Percentiles rank a stretch among this genome's conserved stretches.
Conservation (phyloP, 2,888 invertebrate species). For the Masnerella sp. region DNA sequence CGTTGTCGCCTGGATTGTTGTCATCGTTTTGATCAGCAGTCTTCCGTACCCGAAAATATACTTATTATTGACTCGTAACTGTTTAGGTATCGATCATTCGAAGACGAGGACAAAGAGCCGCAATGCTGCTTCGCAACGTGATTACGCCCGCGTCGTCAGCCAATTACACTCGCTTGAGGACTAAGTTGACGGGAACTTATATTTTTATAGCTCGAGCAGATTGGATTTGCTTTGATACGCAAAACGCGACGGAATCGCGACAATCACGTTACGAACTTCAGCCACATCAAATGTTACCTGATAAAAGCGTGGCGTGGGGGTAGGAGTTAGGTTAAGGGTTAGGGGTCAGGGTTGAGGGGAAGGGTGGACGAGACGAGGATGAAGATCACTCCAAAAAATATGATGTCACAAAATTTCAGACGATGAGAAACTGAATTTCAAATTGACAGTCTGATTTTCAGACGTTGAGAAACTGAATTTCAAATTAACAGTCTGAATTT, state of each 20-base stretch:
- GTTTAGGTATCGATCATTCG: slow-evolving; percentile 39
- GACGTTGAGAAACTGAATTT: no score
- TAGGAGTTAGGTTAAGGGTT: slow-evolving; percentile 12
- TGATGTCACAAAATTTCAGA: no score
- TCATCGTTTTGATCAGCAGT: slow-evolving; percentile 56
- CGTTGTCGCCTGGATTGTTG: slow-evolving; percentile 46
- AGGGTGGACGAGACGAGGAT: slow-evolving; percentile 13
- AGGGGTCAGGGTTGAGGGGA: slow-evolving; percentile 12
- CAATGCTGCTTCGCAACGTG: slow-evolving; percentile 23
- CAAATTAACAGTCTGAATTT: no score
- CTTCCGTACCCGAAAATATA: slow-evolving; percentile 50
- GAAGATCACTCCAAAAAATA: slow-evolving; percentile 38
- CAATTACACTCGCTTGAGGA: slow-evolving; percentile 12
- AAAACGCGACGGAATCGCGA: slow-evolving; percentile 32
- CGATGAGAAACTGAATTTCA: no score
- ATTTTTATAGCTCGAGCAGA: slow-evolving; percentile 52
- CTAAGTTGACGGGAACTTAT: slow-evolving; percentile 35
- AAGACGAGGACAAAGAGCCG: slow-evolving; percentile 13
- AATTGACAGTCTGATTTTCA: no score
- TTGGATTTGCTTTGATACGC: slow-evolving; percentile 44
- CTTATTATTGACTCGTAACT: slow-evolving; percentile 49
- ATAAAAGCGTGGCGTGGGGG: slow-evolving; percentile 20
- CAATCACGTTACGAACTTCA: slow-evolving; percentile 46
- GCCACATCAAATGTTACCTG: slow-evolving; percentile 58
- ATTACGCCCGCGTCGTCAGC: slow-evolving; percentile 11